These are phyloP conservation scores for Alectoris magna DNA, from an alignment of 2,797 vertebrate species.

Conservation along the genomic window DNA sequence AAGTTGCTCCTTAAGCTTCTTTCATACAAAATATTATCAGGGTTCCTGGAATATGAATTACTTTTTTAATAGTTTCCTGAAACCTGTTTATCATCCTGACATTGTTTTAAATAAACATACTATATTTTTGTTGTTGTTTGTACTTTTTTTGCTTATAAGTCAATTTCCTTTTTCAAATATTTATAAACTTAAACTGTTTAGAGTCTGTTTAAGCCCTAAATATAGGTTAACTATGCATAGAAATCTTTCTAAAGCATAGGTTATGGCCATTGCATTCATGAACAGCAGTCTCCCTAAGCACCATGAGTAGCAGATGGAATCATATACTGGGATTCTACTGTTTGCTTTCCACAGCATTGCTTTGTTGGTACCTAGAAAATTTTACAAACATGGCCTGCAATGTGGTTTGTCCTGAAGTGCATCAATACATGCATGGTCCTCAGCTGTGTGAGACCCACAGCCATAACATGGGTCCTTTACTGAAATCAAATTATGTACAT, in stretches of 20 bases:
- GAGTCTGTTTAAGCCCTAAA: not conserved
- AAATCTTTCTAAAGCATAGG: not conserved
- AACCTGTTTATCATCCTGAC: not conserved
- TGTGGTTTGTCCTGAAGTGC: not conserved
- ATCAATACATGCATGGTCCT: not conserved
- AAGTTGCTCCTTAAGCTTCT: not conserved
- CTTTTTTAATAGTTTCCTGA: not conserved
- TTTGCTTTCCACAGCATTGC: not conserved
- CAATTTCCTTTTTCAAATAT: accelerated
- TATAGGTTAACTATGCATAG: not conserved
- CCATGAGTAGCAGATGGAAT: not conserved
- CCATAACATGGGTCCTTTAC: not conserved
- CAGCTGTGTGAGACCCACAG: not conserved
- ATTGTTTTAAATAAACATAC: not conserved
- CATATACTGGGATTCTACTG: accelerated
- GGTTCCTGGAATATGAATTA: not conserved
- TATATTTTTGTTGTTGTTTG: not conserved
- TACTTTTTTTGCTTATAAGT: not conserved
- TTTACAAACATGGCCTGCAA: not conserved
- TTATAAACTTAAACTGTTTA: not conserved
- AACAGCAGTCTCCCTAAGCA: not conserved
- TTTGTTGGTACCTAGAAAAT: not conserved
- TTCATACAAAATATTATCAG: not conserved
- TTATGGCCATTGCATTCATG: not conserved
- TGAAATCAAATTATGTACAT: not conserved